Percentiles rank a stretch among this genome's conserved stretches.
These are phyloP conservation scores for Drosophila yooni DNA, from an alignment of 2,888 invertebrate genomes.

Conservation along the genomic window DNA sequence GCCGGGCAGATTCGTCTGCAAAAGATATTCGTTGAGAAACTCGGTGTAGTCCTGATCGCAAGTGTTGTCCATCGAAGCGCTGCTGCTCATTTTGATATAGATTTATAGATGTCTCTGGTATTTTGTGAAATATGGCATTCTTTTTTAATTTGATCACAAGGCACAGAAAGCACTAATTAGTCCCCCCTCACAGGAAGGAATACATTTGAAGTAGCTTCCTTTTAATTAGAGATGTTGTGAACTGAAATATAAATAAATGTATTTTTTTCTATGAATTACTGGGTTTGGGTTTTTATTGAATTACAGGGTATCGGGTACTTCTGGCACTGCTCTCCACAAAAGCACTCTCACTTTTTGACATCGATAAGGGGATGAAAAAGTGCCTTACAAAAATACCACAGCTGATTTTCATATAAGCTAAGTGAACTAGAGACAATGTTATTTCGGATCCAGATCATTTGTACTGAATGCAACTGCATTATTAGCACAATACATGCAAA, in stretches of 20 bases:
- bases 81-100: conserved; percentile 76
- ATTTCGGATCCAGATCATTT: conserved; percentile 10
- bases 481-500: neutral
- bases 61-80: conserved; percentile 81
- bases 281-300: neutral
- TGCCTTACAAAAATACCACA: neutral
- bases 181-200: conserved; percentile 11
- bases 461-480: conserved; percentile 5
- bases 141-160: conserved; percentile 53
- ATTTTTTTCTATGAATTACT: neutral
- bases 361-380: neutral
- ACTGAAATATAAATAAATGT: conserved; percentile 9
- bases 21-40: conserved; percentile 83
- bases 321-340: neutral
- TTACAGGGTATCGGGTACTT: conserved; percentile 2
- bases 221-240: conserved; percentile 1
- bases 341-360: conserved; percentile 3
- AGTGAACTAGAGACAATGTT: neutral
- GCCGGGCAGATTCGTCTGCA: conserved; percentile 81
- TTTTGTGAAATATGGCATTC: conserved; percentile 54
- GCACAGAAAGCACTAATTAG: conserved; percentile 10
- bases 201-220: conserved; percentile 4
- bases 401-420: neutral
- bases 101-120: conserved; percentile 28
- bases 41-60: conserved; percentile 84